Evolutionary conservation across 2,113 vertebrate genomes (phyloP).

Genomic region (Picathartes gymnocephalus): DNA sequence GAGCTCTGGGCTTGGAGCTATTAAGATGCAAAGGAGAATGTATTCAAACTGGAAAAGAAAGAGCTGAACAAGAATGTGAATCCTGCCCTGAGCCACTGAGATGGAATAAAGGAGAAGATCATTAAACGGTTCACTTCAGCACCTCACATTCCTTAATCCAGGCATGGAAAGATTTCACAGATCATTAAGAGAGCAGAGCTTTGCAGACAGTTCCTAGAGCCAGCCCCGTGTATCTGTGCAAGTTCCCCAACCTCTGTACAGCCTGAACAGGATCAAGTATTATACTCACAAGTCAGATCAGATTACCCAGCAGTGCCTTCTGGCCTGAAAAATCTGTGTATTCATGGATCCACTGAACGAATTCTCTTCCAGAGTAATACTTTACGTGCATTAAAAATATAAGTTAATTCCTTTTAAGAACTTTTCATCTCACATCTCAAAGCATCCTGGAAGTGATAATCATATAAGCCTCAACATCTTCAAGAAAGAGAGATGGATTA

Average conservation of each 20-base stretch:
- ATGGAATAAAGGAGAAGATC: conserved; percentile 9
- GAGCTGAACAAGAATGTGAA: not conserved
- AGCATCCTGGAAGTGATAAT: not conserved
- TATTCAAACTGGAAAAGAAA: not conserved
- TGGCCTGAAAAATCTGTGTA: not conserved
- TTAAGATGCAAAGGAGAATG: conserved; percentile 28
- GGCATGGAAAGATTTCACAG: not conserved
- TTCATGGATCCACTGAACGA: not conserved
- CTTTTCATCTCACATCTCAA: not conserved
- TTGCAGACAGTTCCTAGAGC: not conserved
- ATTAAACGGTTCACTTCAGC: conserved; percentile 9
- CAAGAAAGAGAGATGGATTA: not conserved
- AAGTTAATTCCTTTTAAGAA: not conserved
- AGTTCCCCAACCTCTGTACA: not conserved
- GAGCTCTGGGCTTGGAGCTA: not conserved
- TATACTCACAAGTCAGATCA: not conserved
- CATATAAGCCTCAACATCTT: not conserved
- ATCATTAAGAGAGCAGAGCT: not conserved
- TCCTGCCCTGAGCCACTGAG: not conserved
- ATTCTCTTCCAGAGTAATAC: not conserved
- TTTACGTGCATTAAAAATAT: not conserved
- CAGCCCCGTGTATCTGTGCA: not conserved
- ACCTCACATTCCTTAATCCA: not conserved
- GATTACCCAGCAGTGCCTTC: not conserved
- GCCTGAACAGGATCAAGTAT: not conserved